Base-by-base conservation (phyloP, 2,797 vertebrate genomes). In the Periparus ater region DNA sequence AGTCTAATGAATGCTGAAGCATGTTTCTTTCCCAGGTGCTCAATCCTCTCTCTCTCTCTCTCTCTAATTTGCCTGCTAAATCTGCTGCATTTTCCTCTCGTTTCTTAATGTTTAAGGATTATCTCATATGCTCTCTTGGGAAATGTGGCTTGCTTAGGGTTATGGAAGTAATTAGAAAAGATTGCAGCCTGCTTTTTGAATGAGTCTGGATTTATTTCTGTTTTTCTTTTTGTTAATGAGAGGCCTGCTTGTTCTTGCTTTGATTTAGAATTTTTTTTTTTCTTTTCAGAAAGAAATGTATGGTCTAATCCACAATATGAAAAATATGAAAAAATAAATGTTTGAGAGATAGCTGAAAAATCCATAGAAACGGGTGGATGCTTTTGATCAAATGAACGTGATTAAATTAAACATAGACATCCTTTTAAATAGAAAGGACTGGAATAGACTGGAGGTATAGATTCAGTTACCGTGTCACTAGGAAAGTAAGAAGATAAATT, bases 101-200 rank as follows among this genome's bases (percentile, higher is more conserved):
- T 94, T 93, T 90, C 72, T 84, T 96, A 91, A 94, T 87, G 91
- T 88, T 89, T 89, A 91, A 86, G 82, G 85, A 92, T 96, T 94
- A 92, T 96, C 77, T 92, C 42, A 61, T 81, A 57, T 92, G 55
- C 34, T 95, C 32, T 92, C 61, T 60, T 65, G 63, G 79, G 83
- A 90, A 94, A 86, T 79, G 84, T 45, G 55, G 32, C 53, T 96
- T 93, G 48, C 77, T 75, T 78, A 80, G 77, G 36, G 58, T 80
- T 95, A 82, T 66, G 93, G 91, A 96, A 95, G 88, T 85, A 94
- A 92, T 96, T 95, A 96, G 70, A 90, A 93, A 88, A 81, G 22
- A 93, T 85, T 95, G 81, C 29, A 88, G 48, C 70, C 92, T 96
- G 58, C 61, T 80, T 93, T 97, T 94, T 93, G 82, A 96, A 95